These are phyloP conservation scores for Spinus olivaceus DNA, from an alignment of 2,797 vertebrate genomes.

Conservation along the genomic window DNA sequence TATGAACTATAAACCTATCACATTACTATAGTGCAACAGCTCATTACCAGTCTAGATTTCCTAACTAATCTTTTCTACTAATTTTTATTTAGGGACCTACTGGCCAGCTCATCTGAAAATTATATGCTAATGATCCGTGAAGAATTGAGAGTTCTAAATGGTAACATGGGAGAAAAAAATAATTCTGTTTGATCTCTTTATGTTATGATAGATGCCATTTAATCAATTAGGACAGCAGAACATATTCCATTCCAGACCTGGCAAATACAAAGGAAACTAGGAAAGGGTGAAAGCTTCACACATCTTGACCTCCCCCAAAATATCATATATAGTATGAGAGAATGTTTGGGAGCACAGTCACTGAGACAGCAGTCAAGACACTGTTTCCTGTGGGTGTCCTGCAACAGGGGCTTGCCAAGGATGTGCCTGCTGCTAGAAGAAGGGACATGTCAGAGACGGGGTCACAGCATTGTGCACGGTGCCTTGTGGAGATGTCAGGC, in stretches of 20 bases:
- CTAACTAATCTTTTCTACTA: conserved; percentile 21
- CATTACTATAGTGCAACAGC: conserved; percentile 24
- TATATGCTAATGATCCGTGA: neutral
- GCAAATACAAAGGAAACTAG: neutral
- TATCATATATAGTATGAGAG: neutral
- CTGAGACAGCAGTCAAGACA: neutral
- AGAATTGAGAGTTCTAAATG: conserved; percentile 21
- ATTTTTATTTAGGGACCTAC: conserved; percentile 57
- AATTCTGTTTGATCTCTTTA: conserved; percentile 42
- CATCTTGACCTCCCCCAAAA: neutral
- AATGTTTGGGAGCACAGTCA: neutral
- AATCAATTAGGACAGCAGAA: conserved; percentile 25
- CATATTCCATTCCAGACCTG: neutral
- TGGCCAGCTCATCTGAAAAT: conserved; percentile 40
- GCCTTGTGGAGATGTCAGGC: neutral
- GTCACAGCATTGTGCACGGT: neutral
- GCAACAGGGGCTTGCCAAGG: neutral
- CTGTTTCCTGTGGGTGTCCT: neutral
- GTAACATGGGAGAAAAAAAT: neutral
- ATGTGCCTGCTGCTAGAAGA: neutral
- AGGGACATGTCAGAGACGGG: neutral
- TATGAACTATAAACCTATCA: conserved; percentile 33
- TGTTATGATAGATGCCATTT: conserved; percentile 33
- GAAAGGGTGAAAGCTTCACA: neutral
- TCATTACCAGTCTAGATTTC: conserved; percentile 40